A percentile compares a stretch with the other conserved stretches of the same genome.
phyloP scores from a whole-genome alignment of 92 coral and sea anemone species.

The Paramuricea clavata region DNA sequence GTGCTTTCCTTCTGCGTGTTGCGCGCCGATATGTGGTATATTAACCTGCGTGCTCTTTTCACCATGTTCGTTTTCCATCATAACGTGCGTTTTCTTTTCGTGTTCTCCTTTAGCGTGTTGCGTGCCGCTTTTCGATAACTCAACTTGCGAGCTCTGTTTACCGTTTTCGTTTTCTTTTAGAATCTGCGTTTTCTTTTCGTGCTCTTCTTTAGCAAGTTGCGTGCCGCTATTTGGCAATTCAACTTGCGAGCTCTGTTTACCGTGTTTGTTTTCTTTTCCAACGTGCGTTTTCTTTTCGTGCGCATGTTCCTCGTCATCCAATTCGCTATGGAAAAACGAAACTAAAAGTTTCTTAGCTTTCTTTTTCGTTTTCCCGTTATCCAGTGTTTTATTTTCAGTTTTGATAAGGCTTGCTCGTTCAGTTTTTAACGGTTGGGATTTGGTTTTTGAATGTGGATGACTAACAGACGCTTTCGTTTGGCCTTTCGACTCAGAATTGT shows the following conservation, averaged over 20 bases:
- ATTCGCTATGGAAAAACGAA: constrained; percentile 26
- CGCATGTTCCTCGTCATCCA: not conserved
- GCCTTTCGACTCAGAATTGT: not conserved
- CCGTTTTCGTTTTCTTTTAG: not conserved
- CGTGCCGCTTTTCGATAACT: not conserved
- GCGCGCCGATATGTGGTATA: not conserved
- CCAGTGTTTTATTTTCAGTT: not conserved
- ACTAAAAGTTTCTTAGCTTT: constrained; percentile 16
- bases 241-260: not conserved
- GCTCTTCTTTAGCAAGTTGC: not conserved
- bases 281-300: not conserved
- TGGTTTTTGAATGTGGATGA: not conserved
- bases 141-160: not conserved
- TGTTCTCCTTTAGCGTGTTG: not conserved
- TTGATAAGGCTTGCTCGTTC: not conserved
- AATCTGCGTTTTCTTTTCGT: not conserved
- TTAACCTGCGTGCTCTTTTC: not conserved
- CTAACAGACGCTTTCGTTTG: not conserved
- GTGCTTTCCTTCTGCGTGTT: not conserved
- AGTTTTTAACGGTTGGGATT: not conserved
- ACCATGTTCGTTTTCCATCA: not conserved
- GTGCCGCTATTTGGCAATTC: not conserved
- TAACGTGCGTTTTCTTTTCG: not conserved
- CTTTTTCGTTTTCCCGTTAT: not conserved
- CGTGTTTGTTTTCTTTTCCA: not conserved